A percentile compares a stretch with the other conserved stretches of the same genome.
Conservation (phyloP, 2,113 vertebrate species). For the Sisor rabdophorus region DNA sequence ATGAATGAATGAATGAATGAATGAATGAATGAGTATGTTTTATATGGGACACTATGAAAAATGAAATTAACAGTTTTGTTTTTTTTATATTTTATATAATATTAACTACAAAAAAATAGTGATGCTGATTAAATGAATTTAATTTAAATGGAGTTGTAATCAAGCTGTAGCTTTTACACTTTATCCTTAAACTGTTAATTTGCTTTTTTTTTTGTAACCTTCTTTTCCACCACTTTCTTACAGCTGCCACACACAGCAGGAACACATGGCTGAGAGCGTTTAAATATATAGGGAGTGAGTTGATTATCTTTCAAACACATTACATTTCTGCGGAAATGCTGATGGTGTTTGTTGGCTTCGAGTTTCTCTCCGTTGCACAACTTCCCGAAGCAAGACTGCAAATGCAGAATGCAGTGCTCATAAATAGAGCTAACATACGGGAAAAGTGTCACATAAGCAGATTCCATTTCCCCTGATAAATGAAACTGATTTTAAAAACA, state of each 20-base stretch:
- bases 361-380: slow-evolving; percentile 29
- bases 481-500: slow-evolving; percentile 38
- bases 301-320: slow-evolving; percentile 13
- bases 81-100: too few species aligned
- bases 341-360: slow-evolving; percentile 31
- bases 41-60: too few species aligned
- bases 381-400: slow-evolving; percentile 17
- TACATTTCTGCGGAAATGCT: slow-evolving; percentile 28
- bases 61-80: too few species aligned
- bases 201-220: not conserved
- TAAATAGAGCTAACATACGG: slow-evolving; percentile 56
- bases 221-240: not conserved
- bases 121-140: not conserved
- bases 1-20: too few species aligned
- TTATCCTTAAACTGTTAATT: not conserved
- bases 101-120: too few species aligned
- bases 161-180: not conserved
- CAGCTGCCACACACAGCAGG: slow-evolving; percentile 15
- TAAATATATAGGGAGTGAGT: slow-evolving; percentile 28
- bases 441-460: slow-evolving; percentile 57
- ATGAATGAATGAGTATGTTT: too few species aligned
- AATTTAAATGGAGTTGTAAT: not conserved
- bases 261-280: slow-evolving; percentile 9
- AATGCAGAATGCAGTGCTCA: slow-evolving; percentile 42
- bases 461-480: slow-evolving; percentile 45